phyloP scores from a whole-genome alignment of 2,888 invertebrate species.

The Hololepta plana region DNA sequence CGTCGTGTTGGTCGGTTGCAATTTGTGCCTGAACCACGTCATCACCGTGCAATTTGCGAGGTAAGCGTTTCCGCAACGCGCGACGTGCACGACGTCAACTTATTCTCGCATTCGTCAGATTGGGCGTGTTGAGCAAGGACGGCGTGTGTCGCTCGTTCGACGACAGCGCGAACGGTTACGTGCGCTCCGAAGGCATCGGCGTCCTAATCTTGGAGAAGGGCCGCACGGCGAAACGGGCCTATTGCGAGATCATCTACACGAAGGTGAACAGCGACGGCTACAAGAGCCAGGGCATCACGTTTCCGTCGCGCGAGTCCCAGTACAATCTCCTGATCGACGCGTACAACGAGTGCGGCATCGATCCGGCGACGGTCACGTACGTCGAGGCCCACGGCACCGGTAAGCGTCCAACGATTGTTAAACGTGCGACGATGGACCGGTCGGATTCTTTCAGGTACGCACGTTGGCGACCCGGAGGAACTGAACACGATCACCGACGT shows the following conservation, averaged over 20 bases:
- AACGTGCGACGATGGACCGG: background rate
- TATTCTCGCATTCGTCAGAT: too few species aligned
- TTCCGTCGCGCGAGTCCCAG: slow-evolving; percentile 33
- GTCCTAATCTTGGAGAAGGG: slow-evolving; percentile 54
- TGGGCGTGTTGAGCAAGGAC: slow-evolving; percentile 64
- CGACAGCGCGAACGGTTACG: slow-evolving; percentile 62
- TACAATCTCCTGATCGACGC: slow-evolving; percentile 41
- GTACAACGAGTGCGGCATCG: slow-evolving; percentile 49
- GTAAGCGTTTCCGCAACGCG: too few species aligned
- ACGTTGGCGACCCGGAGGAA: slow-evolving; percentile 86
- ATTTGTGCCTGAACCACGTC: slow-evolving; percentile 72
- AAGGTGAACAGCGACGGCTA: slow-evolving; percentile 25
- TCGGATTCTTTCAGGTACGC: slow-evolving; percentile 32
- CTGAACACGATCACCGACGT: slow-evolving; percentile 63
- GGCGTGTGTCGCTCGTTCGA: slow-evolving; percentile 88
- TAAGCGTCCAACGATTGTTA: slow-evolving; percentile 7
- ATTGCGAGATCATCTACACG: slow-evolving; percentile 27
- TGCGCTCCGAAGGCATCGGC: slow-evolving; percentile 62
- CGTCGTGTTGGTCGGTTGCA: slow-evolving; percentile 78
- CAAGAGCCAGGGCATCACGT: slow-evolving; percentile 24
- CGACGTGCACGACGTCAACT: slow-evolving; percentile 6
- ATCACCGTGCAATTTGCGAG: slow-evolving; percentile 74
- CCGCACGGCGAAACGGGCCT: slow-evolving; percentile 29
- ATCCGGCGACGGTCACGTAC: slow-evolving; percentile 51
- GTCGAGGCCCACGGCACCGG: slow-evolving; percentile 81